phyloP scores from a whole-genome alignment of 1,140 invertebrate genomes.

The Monochamus saltuarius region DNA sequence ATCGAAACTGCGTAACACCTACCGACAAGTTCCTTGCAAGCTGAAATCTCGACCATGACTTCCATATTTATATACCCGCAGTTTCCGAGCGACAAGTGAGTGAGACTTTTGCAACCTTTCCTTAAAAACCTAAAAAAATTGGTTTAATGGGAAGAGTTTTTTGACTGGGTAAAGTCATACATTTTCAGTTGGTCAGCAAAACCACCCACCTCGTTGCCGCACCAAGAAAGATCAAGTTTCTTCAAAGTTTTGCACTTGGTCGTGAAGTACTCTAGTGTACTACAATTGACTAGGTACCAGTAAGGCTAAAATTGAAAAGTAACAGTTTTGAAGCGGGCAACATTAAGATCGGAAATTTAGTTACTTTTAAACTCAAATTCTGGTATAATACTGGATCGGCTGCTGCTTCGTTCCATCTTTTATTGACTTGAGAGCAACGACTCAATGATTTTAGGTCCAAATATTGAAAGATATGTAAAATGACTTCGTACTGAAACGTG shows the following conservation, averaged over 20 bases:
- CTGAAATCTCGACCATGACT: constrained; percentile 31
- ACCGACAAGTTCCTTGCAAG: constrained; percentile 38
- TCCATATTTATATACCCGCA: constrained; percentile 38
- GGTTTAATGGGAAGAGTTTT: background rate
- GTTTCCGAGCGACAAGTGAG: constrained; percentile 44
- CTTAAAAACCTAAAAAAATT: constrained; percentile 20
- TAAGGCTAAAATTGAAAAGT: constrained; percentile 52
- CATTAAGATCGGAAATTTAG: constrained; percentile 27
- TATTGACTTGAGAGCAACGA: constrained; percentile 72
- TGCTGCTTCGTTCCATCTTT: constrained; percentile 71
- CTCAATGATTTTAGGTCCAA: constrained; percentile 78
- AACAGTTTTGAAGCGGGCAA: constrained; percentile 43
- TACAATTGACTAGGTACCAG: constrained; percentile 55
- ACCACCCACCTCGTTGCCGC: constrained; percentile 67
- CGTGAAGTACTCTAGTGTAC: constrained; percentile 55
- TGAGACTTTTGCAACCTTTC: constrained; percentile 43
- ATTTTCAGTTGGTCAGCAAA: constrained; percentile 15
- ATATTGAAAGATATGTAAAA: constrained; percentile 72
- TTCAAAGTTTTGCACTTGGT: constrained; percentile 68
- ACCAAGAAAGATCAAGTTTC: constrained; percentile 85
- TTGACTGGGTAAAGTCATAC: background rate
- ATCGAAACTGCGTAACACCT: background rate
- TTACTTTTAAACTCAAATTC: constrained; percentile 73
- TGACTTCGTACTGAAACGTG: constrained; percentile 55
- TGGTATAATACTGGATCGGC: constrained; percentile 76